Base-by-base conservation (phyloP, 2,888 invertebrate genomes). In the Tetheella fluctuosa region DNA sequence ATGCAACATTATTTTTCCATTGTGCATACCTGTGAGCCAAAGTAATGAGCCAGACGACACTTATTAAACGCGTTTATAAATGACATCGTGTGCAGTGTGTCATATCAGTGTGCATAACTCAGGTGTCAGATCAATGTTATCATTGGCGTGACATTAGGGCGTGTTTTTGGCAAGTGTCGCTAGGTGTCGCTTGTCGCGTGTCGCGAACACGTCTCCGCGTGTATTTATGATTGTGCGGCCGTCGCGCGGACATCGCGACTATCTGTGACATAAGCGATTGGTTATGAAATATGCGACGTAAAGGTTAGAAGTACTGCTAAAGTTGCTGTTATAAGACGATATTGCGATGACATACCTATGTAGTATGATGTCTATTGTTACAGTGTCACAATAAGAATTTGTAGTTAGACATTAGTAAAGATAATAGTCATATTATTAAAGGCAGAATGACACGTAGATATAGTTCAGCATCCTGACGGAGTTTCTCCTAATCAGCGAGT, bases 71-170 rank as follows among this genome's bases (percentile, higher is more conserved):
- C 34, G 15, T 23, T 55, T 12, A 34, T 34, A 34, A 34, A 55
- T 55, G 54, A 20, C 28, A 17, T 30, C 55, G 55, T 20, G 37
- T 57, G 57, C 62, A 59, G 15, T 52, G 30, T 67, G 73, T 65
- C 70, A 63, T 66, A 70, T 72, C 70, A 63, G 57, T 62, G 61
- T 60, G 71, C 68, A 79, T 79, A 73, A 73, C 63, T 81, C 73
- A 78, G 63, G 68, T 76, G 76, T 80, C 80, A 66, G 23, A 42
- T 68, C 23, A 60, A 34, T 66, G 69, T 64, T 62, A 59, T 59
- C 61, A 62, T 62, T 67, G 67, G 65, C 64, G 59, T 57, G 52
- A 13, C 48, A 48, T 20, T 5, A 48, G 48, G 39, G 17, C 48
- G 58, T 55, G 23, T 37, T 34, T 23, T 55, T 64, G 71, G 65